Evolutionary conservation across 2,888 invertebrate genomes (phyloP).

Genomic region (Epirrhoe alternata): DNA sequence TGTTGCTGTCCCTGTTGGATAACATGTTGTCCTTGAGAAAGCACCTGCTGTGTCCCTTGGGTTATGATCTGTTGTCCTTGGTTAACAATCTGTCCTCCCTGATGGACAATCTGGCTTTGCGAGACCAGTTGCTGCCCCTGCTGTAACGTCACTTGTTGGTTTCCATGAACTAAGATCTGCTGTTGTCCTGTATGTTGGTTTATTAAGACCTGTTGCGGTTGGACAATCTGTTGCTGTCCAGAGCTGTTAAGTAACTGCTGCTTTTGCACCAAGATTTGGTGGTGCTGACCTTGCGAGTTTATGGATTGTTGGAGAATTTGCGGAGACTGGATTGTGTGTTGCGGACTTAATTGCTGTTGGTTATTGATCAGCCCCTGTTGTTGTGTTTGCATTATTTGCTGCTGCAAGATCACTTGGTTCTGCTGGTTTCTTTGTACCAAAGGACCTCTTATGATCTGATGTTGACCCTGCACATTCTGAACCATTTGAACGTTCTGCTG

Average conservation of each 20-base stretch:
- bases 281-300: constrained; percentile 82
- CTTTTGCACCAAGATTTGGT: constrained; percentile 81
- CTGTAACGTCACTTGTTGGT: constrained; percentile 80
- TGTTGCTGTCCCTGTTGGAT: constrained; percentile 80
- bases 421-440: constrained; percentile 79
- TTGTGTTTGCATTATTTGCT: constrained; percentile 85
- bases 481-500: constrained; percentile 83
- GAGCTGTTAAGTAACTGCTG: constrained; percentile 86
- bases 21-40: constrained; percentile 80
- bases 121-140: constrained; percentile 79
- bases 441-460: constrained; percentile 79
- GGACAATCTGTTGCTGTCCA: constrained; percentile 80
- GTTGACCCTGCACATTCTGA: constrained; percentile 82
- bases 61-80: constrained; percentile 78
- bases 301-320: constrained; percentile 86
- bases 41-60: constrained; percentile 74
- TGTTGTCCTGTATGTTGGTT: constrained; percentile 81
- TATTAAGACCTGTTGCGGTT: constrained; percentile 82
- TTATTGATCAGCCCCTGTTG: constrained; percentile 78
- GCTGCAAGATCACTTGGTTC: constrained; percentile 83
- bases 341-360: constrained; percentile 81
- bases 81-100: constrained; percentile 77
- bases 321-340: constrained; percentile 79
- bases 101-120: constrained; percentile 79
- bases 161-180: constrained; percentile 80